These are phyloP conservation scores for Drosophila melanosoma DNA, from an alignment of 2,888 invertebrate species.

Conservation along the genomic window DNA sequence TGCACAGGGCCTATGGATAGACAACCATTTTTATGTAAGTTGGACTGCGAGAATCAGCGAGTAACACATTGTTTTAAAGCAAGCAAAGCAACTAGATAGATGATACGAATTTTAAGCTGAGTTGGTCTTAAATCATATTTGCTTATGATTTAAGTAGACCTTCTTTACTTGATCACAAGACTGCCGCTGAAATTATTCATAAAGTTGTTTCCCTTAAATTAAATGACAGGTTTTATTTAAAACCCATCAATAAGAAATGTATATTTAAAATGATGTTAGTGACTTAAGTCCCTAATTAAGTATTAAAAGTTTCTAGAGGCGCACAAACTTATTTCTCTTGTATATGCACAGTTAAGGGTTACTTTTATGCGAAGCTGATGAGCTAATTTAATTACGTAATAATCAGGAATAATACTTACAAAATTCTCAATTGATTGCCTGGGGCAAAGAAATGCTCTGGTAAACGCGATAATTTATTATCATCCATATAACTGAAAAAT, in stretches of 20 bases:
- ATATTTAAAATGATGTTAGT: background rate
- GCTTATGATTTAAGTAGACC: background rate
- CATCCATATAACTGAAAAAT: slow-evolving; percentile 85
- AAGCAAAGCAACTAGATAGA: background rate
- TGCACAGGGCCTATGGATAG: slow-evolving; percentile 10
- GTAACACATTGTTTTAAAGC: background rate
- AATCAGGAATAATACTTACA: slow-evolving; percentile 83
- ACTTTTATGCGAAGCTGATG: background rate
- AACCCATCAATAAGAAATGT: background rate
- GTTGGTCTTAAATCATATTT: background rate
- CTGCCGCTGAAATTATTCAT: no score
- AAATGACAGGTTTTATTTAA: background rate
- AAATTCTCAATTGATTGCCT: slow-evolving; percentile 82
- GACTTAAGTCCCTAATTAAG: background rate
- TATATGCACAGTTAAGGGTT: slow-evolving; percentile 8
- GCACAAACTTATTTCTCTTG: background rate
- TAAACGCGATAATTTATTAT: slow-evolving; percentile 84
- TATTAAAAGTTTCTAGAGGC: slow-evolving; percentile 15
- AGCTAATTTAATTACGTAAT: slow-evolving; percentile 13
- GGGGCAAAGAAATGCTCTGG: slow-evolving; percentile 84
- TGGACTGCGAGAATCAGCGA: background rate
- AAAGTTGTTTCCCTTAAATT: background rate
- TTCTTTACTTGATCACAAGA: background rate
- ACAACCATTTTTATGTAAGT: slow-evolving; percentile 1
- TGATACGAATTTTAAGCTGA: background rate